phyloP scores from a whole-genome alignment of 2,113 vertebrate genomes.

The Lutjanus erythropterus region DNA sequence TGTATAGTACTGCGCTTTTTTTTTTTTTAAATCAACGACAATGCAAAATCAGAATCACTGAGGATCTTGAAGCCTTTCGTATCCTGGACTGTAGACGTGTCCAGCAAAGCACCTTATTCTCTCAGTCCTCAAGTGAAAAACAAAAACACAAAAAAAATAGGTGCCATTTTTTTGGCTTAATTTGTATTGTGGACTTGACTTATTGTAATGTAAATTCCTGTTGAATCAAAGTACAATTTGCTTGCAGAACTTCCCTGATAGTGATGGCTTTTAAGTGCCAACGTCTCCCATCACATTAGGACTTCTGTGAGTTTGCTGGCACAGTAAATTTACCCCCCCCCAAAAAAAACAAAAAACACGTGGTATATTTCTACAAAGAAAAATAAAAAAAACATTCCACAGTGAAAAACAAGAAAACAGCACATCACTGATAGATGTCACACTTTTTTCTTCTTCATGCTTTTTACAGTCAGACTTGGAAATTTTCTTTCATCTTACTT shows the following conservation, averaged over 20 bases:
- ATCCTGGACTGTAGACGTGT: constrained; percentile 57
- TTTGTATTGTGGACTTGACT: constrained; percentile 53
- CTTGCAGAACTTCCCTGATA: constrained; percentile 52
- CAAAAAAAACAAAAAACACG: too few species aligned
- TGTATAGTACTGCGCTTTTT: constrained; percentile 34
- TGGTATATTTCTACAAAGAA: constrained; percentile 41
- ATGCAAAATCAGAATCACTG: constrained; percentile 60
- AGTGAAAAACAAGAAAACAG: constrained; percentile 26
- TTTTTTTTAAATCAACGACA: constrained; percentile 26
- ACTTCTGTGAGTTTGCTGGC: constrained; percentile 53
- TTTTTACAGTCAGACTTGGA: constrained; percentile 48
- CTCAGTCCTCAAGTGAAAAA: constrained; percentile 31
- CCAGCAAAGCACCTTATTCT: constrained; percentile 75
- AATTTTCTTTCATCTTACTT: constrained; percentile 64
- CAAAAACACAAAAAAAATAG: constrained; percentile 7
- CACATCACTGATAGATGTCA: constrained; percentile 59
- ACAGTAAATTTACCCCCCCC: constrained; percentile 50
- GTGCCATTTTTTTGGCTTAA: constrained; percentile 47
- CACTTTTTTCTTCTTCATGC: constrained; percentile 50
- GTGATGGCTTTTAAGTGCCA: constrained; percentile 73
- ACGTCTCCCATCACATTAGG: constrained; percentile 59
- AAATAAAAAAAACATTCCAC: constrained; percentile 70
- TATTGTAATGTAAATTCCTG: constrained; percentile 49
- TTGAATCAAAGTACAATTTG: constrained; percentile 54
- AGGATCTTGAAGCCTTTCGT: constrained; percentile 72